Percentiles rank a stretch among this genome's conserved stretches.
Conservation (phyloP, 2,113 vertebrate genomes). For the Alaudala cheleensis region DNA sequence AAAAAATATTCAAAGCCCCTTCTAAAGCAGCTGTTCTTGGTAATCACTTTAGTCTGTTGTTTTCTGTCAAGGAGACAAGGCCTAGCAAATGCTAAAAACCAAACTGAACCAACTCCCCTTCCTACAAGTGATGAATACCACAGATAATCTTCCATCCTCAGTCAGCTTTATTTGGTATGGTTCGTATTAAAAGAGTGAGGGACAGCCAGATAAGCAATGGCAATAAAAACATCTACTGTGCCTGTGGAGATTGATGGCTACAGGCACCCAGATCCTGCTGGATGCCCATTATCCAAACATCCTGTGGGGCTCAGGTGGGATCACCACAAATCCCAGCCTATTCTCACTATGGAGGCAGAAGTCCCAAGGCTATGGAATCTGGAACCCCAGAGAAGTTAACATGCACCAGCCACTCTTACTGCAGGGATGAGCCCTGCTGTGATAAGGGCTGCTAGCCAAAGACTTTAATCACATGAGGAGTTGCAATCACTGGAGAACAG, state of each 20-base stretch:
- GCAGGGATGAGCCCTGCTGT: not conserved
- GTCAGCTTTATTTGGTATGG: conserved; percentile 42
- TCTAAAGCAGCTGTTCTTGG: conserved; percentile 61
- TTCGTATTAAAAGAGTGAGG: conserved; percentile 34
- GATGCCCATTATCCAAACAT: not conserved
- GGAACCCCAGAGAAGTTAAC: not conserved
- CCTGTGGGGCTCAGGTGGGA: not conserved
- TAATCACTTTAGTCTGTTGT: conserved; percentile 49
- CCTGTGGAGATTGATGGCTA: not conserved
- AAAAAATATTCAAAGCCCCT: conserved; percentile 32
- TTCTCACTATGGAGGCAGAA: not conserved
- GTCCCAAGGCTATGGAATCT: not conserved
- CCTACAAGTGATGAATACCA: conserved; percentile 12
- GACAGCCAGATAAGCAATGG: conserved; percentile 24
- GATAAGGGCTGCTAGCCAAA: conserved; percentile 25
- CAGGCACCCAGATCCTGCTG: not conserved
- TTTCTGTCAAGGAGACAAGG: conserved; percentile 66
- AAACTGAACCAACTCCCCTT: conserved; percentile 31
- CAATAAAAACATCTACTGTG: conserved; percentile 2
- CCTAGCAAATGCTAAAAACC: conserved; percentile 50
- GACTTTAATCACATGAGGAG: not conserved
- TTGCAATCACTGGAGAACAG: not conserved
- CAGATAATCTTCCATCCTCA: conserved; percentile 25
- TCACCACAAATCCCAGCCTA: not conserved
- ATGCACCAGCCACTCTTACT: not conserved